A percentile compares a stretch with the other conserved stretches of the same genome.
phyloP scores from a whole-genome alignment of 37 sponge, comb jelly and placozoan genomes.

The Eunapius fragilis region DNA sequence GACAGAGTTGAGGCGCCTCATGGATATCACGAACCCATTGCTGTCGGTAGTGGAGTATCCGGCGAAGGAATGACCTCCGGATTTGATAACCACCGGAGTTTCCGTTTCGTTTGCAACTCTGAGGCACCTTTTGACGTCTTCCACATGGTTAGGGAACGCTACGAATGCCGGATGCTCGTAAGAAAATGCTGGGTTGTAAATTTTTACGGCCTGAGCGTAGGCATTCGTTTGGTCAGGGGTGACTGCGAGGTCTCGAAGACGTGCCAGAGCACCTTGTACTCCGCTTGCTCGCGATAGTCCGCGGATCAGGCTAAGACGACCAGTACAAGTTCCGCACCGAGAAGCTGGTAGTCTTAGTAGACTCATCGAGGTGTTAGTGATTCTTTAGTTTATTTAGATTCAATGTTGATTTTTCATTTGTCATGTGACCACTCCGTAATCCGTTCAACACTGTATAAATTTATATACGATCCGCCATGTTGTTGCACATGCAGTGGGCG shows the following conservation, averaged over 20 bases:
- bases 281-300: background rate
- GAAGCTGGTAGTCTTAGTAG: background rate
- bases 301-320: background rate
- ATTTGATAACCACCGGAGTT: constrained; percentile 7
- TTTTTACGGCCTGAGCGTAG: constrained; percentile 8
- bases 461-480: too few relatives aligned
- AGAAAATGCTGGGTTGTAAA: constrained; percentile 40
- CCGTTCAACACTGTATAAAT: too few relatives aligned
- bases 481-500: too few relatives aligned
- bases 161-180: constrained; percentile 37
- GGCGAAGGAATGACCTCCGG: constrained; percentile 30
- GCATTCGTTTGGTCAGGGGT: constrained; percentile 1
- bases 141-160: constrained; percentile 11
- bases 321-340: background rate
- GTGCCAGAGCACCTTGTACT: background rate
- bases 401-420: too few relatives aligned
- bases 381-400: too few relatives aligned
- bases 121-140: constrained; percentile 27
- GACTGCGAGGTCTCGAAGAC: constrained; percentile 18
- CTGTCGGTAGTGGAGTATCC: constrained; percentile 46
- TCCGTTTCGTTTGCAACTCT: background rate
- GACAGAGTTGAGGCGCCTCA: background rate
- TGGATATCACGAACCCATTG: constrained; percentile 31
- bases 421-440: too few relatives aligned
- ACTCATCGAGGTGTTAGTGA: background rate